phyloP scores from a whole-genome alignment of 2,113 vertebrate genomes.

The Amazona vittata region DNA sequence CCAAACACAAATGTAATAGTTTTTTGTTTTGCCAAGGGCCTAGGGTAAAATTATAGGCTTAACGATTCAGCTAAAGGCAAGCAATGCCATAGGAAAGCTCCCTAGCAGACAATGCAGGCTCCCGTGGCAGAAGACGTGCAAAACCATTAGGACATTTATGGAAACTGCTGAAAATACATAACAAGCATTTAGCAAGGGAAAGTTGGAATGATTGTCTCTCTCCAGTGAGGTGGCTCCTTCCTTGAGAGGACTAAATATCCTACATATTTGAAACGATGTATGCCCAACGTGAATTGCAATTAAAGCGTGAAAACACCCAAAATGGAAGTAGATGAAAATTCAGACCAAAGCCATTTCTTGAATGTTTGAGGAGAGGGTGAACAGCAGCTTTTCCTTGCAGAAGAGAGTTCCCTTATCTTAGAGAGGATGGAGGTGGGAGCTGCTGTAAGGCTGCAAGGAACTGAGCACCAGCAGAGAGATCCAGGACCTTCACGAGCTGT shows the following conservation, averaged over 20 bases:
- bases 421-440: not conserved
- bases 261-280: not conserved
- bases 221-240: not conserved
- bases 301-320: not conserved
- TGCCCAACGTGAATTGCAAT: not conserved
- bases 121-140: not conserved
- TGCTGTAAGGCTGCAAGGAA: rapidly evolving
- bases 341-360: not conserved
- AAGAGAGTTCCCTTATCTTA: not conserved
- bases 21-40: not conserved
- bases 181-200: not conserved
- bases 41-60: not conserved
- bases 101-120: not conserved
- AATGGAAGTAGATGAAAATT: not conserved
- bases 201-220: not conserved
- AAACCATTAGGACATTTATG: not conserved
- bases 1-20: not conserved
- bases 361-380: not conserved
- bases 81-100: not conserved
- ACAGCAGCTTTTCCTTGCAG: not conserved
- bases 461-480: rapidly evolving
- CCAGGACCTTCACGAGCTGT: rapidly evolving
- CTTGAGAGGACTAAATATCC: not conserved
- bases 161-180: not conserved
- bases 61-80: not conserved